Evolutionary conservation across 2,113 vertebrate species (phyloP), one percentile per base, ranked within the genome.

Genomic region (Tautogolabrus adspersus): DNA sequence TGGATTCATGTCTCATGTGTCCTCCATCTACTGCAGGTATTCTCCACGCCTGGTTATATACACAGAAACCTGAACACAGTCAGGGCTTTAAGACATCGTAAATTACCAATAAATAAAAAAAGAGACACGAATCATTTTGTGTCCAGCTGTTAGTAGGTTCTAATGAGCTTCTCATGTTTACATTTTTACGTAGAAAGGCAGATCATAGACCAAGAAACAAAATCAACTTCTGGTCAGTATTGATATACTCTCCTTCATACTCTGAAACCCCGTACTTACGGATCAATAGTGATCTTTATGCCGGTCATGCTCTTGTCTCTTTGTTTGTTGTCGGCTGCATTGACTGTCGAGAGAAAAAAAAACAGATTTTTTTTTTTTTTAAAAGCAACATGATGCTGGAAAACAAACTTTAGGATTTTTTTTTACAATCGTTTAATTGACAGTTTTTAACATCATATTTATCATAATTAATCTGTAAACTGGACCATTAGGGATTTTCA

Each of bases 301-400:
- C 93, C 94, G 30, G 93, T 94, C 98, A 99, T 99, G 91, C 96
- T 97, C 94, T 99, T 99, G 94, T 99, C 98, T 77, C 98, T 95
- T 88, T 99, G 98, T 88, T 99, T 99, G 94, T 99, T 99, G 91
- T 99, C 98, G 75, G 98, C 97, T 72, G 98, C 97, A 82, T 99
- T 99, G 71, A 99, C 98, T 99, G 93, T 22, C 5, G 30, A 34
- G 30, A 34, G 30, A 34, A 91, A 58, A 73, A 10, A 46, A 26
- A 30, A 56, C n/a, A n/a, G n/a, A n/a, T n/a, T n/a, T n/a, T n/a
- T n/a, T n/a, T n/a, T n/a, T n/a, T 15, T 58, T 40, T 40, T 10
- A 42, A 42, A 42, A 11, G 40, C 6, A 42, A 42, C 40, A 42
- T 11, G 8, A 42, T 42, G 40, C 40, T 15, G 12, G 13, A 12